These are phyloP conservation scores for Serinus canaria DNA, from an alignment of 2,113 vertebrate genomes.

Conservation along the genomic window DNA sequence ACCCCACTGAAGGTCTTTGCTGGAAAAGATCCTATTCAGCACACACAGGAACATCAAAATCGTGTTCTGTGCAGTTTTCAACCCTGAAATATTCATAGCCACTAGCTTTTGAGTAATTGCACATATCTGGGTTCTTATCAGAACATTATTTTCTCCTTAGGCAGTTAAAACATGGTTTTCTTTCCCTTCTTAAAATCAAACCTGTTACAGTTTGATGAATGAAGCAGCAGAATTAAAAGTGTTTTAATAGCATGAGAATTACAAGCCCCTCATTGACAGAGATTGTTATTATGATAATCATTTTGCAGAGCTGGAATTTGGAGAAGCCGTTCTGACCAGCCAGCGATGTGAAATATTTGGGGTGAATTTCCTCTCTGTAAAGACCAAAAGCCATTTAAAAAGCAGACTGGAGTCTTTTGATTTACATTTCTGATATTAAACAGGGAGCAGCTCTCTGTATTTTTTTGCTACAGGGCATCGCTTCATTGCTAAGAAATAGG, in stretches of 20 bases:
- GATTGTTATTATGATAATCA: not conserved
- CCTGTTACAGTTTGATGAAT: conserved; percentile 55
- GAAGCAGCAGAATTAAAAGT: conserved; percentile 64
- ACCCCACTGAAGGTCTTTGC: not conserved
- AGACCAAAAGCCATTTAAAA: conserved; percentile 63
- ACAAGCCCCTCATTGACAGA: conserved; percentile 45
- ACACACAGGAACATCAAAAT: not conserved
- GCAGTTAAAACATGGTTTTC: conserved; percentile 46
- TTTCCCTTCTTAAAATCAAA: conserved; percentile 40
- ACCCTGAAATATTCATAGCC: not conserved
- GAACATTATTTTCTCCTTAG: not conserved
- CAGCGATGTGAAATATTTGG: conserved; percentile 15
- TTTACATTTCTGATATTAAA: conserved; percentile 72
- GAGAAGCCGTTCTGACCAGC: not conserved
- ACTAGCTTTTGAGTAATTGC: not conserved
- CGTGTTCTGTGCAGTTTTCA: not conserved
- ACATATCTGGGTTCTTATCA: not conserved
- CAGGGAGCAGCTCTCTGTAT: conserved; percentile 33
- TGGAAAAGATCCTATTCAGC: not conserved
- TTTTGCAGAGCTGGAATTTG: not conserved
- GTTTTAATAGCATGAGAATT: conserved; percentile 17
- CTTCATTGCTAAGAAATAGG: conserved; percentile 61
- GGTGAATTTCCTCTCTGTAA: conserved; percentile 53
- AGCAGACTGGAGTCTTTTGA: conserved; percentile 62
- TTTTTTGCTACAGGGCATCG: conserved; percentile 61